Evolutionary conservation across 2,888 invertebrate genomes (phyloP).

Genomic region (Morinoia aosen): DNA sequence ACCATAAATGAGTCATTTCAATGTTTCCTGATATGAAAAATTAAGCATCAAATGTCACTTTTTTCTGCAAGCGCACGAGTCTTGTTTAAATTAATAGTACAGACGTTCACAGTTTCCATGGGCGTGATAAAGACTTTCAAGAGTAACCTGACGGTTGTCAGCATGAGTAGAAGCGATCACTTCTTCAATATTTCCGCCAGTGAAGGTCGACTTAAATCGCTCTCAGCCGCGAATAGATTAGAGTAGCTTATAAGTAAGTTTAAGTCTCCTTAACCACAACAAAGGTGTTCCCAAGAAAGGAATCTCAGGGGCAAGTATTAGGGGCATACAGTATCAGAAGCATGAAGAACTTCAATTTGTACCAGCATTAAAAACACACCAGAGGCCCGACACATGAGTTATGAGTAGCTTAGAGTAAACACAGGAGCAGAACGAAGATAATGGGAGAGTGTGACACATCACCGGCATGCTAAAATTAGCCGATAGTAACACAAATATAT

Average conservation of each 20-base stretch:
- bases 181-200: background rate
- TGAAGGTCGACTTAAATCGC: background rate
- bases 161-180: background rate
- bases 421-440: background rate
- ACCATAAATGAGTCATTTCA: background rate
- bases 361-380: background rate
- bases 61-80: background rate
- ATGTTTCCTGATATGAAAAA: background rate
- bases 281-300: too few species aligned
- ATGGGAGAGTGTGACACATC: background rate
- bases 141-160: background rate
- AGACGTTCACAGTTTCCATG: background rate
- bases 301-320: background rate
- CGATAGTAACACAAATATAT: background rate
- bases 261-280: too few species aligned
- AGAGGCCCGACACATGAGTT: background rate
- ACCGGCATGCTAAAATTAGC: background rate
- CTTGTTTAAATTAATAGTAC: background rate
- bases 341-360: background rate
- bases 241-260: too few species aligned
- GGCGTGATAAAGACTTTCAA: background rate
- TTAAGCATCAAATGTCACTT: background rate
- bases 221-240: background rate
- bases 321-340: background rate
- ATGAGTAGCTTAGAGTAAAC: background rate